phyloP scores from a whole-genome alignment of 2,888 invertebrate genomes.

The Spilarctia lutea region DNA sequence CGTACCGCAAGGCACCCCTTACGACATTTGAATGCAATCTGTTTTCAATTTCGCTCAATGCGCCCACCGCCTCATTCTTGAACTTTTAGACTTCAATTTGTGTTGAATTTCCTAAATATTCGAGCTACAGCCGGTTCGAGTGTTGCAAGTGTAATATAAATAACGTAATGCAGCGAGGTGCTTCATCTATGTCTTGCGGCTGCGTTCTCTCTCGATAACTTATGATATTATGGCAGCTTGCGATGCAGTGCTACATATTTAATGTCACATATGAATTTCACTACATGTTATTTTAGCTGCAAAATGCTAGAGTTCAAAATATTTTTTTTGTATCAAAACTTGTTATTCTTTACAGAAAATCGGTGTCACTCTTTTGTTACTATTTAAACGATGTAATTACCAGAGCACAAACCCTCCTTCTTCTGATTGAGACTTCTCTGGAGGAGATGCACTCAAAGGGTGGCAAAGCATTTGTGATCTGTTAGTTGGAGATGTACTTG shows the following conservation, averaged over 20 bases:
- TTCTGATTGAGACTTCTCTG: no score
- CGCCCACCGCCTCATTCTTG: conserved; percentile 42
- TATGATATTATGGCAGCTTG: not conserved
- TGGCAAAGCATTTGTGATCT: no score
- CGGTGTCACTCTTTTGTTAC: no score
- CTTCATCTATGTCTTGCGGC: not conserved
- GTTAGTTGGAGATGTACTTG: no score
- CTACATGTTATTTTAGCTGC: not conserved
- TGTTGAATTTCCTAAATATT: conserved; percentile 22
- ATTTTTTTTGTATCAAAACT: not conserved
- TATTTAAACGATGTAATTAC: not conserved
- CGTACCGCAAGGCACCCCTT: conserved; percentile 8
- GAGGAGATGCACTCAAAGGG: no score
- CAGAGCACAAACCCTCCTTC: no score
- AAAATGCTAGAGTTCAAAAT: not conserved
- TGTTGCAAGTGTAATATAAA: not conserved
- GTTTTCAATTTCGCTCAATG: conserved; percentile 48
- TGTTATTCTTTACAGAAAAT: not conserved
- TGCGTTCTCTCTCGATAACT: not conserved
- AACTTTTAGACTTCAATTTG: conserved; percentile 46
- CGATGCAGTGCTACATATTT: not conserved
- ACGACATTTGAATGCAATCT: conserved; percentile 50
- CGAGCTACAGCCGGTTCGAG: conserved; percentile 1
- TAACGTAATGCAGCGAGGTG: not conserved
- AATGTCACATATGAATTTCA: not conserved